phyloP scores from a whole-genome alignment of 2,888 invertebrate genomes.

The Dione juno region DNA sequence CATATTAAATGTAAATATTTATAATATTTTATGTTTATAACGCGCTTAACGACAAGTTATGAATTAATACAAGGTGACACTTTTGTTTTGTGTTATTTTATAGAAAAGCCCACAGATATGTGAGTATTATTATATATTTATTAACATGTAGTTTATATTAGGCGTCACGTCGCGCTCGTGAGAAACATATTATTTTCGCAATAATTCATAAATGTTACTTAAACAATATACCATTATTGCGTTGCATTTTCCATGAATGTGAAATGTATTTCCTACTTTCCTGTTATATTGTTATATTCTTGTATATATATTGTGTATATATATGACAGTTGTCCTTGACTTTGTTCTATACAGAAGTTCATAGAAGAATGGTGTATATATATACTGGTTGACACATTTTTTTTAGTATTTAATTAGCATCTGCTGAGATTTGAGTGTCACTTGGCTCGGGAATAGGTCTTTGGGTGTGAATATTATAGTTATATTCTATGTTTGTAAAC shows the following conservation, averaged over 20 bases:
- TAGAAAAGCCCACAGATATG: slow-evolving; percentile 37
- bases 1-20: slow-evolving; percentile 47
- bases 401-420: slow-evolving; percentile 30
- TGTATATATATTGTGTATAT: background rate
- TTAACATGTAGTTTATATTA: slow-evolving; percentile 13
- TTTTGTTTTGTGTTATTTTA: slow-evolving; percentile 39
- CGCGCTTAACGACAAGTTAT: slow-evolving; percentile 45
- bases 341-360: slow-evolving; percentile 18
- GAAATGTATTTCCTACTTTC: no score
- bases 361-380: slow-evolving; percentile 26
- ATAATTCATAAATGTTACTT: background rate
- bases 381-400: slow-evolving; percentile 32
- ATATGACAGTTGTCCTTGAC: slow-evolving; percentile 28
- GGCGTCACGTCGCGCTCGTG: slow-evolving; percentile 10
- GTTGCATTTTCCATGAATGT: background rate
- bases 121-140: slow-evolving; percentile 34
- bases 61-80: slow-evolving; percentile 47
- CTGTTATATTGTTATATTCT: slow-evolving; percentile 3
- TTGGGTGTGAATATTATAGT: background rate
- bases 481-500: background rate
- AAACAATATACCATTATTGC: slow-evolving; percentile 12
- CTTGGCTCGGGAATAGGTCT: background rate
- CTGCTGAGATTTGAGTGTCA: slow-evolving; percentile 7
- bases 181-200: slow-evolving; percentile 16
- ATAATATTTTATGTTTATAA: slow-evolving; percentile 46